These are phyloP conservation scores for Drosophila mercatorum DNA, from an alignment of 2,888 invertebrate species.

Conservation along the genomic window DNA sequence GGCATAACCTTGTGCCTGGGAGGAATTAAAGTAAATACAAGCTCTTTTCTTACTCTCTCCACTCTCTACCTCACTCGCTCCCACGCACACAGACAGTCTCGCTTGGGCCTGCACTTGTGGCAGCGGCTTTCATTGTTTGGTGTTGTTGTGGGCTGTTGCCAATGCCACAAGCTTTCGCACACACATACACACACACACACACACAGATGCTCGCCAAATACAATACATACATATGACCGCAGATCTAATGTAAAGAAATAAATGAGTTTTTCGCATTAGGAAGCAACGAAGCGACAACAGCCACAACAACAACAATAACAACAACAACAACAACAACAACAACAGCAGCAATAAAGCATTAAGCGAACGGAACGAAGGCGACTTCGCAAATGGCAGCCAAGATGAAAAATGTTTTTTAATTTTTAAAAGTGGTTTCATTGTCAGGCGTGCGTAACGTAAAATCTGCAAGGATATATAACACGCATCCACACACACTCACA, in stretches of 20 bases:
- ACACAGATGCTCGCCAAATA: slow-evolving; percentile 5
- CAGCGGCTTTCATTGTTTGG: slow-evolving; percentile 52
- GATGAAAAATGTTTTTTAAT: slow-evolving; percentile 84
- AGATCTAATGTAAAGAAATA: slow-evolving; percentile 77
- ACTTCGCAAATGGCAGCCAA: slow-evolving; percentile 70
- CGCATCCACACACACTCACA: slow-evolving; percentile 24
- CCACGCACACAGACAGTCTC: neutral
- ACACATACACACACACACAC: slow-evolving; percentile 16
- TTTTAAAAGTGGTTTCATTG: slow-evolving; percentile 83
- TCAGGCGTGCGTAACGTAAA: slow-evolving; percentile 82
- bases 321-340: slow-evolving; percentile 26
- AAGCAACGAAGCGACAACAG: slow-evolving; percentile 75
- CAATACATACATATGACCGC: slow-evolving; percentile 61
- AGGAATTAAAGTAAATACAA: slow-evolving; percentile 62
- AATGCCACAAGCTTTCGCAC: slow-evolving; percentile 16
- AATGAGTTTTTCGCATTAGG: slow-evolving; percentile 79
- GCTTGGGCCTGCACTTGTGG: slow-evolving; percentile 32
- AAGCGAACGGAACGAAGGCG: slow-evolving; percentile 56
- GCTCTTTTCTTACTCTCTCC: neutral
- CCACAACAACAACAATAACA: too few relatives aligned
- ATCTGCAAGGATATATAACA: slow-evolving; percentile 67
- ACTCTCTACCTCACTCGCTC: neutral
- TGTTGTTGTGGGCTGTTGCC: slow-evolving; percentile 43
- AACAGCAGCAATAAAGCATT: slow-evolving; percentile 43
- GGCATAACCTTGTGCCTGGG: slow-evolving; percentile 69